These are phyloP conservation scores for Lacerta bilineata DNA, from an alignment of 2,797 vertebrate genomes.

Conservation along the genomic window DNA sequence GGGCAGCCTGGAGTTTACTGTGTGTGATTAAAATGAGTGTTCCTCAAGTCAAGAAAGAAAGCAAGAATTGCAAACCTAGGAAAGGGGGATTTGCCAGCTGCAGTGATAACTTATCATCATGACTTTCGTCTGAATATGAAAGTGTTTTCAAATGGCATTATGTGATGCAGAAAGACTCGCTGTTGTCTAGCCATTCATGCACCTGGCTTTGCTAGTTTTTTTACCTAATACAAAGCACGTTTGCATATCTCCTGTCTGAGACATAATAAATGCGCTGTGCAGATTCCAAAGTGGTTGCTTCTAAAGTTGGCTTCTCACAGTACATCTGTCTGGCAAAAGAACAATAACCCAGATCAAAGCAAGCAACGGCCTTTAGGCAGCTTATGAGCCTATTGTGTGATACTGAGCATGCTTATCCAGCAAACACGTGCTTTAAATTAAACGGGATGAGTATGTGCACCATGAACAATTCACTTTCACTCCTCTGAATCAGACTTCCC, in stretches of 20 bases:
- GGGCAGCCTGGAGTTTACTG: not conserved
- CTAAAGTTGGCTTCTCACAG: conserved; percentile 41
- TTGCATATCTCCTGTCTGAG: conserved; percentile 34
- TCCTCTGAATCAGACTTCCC: not conserved
- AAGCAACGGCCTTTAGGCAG: conserved; percentile 22
- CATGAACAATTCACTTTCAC: conserved; percentile 38
- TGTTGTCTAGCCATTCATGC: not conserved
- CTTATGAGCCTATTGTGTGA: conserved; percentile 36
- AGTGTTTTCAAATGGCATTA: conserved; percentile 36
- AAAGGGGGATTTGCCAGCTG: not conserved
- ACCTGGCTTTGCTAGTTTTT: conserved; percentile 35
- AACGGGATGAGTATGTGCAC: conserved; percentile 24
- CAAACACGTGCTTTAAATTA: conserved; percentile 46
- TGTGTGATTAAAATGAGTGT: not conserved
- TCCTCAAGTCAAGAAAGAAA: not conserved
- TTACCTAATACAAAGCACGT: conserved; percentile 11
- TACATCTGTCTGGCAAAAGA: conserved; percentile 49
- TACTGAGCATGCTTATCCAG: conserved; percentile 40
- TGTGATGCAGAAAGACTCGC: not conserved
- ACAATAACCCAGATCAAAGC: conserved; percentile 53
- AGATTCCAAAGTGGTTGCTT: conserved; percentile 33
- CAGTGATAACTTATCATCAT: conserved; percentile 19
- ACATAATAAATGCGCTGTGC: conserved; percentile 20
- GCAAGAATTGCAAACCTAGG: not conserved
- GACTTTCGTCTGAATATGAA: conserved; percentile 18